A percentile compares a stretch with the other conserved stretches of the same genome.
phyloP scores from a whole-genome alignment of 2,888 invertebrate genomes.

The Pinctada fucata region DNA sequence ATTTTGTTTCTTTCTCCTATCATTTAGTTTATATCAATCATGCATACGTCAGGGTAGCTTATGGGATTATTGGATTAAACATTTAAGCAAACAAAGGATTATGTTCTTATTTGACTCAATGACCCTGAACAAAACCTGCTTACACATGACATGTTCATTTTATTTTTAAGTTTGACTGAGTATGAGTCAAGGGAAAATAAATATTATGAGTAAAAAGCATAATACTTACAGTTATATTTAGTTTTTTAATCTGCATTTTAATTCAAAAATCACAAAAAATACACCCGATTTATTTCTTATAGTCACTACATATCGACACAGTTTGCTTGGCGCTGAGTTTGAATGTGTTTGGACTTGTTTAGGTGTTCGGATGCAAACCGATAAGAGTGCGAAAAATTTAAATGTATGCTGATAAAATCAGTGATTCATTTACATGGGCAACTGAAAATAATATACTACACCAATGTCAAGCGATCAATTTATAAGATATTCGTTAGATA shows the following conservation, averaged over 20 bases:
- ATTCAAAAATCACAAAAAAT: background rate
- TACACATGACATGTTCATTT: too few relatives aligned
- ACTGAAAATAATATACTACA: background rate
- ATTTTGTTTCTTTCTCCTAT: too few relatives aligned
- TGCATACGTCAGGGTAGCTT: too few relatives aligned
- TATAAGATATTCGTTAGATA: background rate
- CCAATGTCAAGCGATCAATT: background rate
- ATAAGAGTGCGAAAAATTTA: constrained; percentile 12
- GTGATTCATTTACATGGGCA: background rate
- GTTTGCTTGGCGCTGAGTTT: constrained; percentile 12
- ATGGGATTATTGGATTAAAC: too few relatives aligned
- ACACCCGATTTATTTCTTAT: too few relatives aligned
- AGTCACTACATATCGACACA: background rate
- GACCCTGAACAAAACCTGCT: too few relatives aligned
- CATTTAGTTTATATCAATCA: too few relatives aligned
- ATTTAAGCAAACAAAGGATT: too few relatives aligned
- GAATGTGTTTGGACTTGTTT: constrained; percentile 23
- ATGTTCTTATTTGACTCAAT: too few relatives aligned
- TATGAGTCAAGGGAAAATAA: too few relatives aligned
- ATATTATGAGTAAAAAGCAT: too few relatives aligned
- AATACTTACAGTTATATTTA: constrained; percentile 24
- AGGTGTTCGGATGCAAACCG: background rate
- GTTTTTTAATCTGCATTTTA: constrained; percentile 28
- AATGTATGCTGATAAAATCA: constrained; percentile 27
- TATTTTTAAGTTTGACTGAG: too few relatives aligned